Base-by-base conservation (phyloP, 2,113 vertebrate genomes). In the Protomyctophum bolini region DNA sequence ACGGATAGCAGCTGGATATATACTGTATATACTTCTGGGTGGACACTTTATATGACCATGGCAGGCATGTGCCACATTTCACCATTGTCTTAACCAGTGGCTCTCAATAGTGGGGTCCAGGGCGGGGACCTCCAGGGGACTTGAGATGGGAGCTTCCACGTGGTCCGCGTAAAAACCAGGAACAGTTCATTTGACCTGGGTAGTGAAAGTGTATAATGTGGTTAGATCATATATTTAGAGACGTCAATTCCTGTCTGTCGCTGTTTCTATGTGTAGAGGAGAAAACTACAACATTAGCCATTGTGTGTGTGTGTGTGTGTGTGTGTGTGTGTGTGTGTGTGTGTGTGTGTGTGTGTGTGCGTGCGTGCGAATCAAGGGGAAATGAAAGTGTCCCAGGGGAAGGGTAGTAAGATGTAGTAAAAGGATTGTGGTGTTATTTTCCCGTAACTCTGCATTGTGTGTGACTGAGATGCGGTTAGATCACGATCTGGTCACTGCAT, bases 1-100 rank as follows among this genome's bases (percentile, higher is more conserved):
- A 79, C 82, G 78, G 65, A 54, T 65, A 67, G 14, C 77, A 76
- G 82, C 73, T 72, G 83, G 66, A 41, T 41, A 41, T 41, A 41
- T 3, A 41, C 33, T 41, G 2, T 3, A 6, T 41, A 6, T 41
- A 41, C 21, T 21, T 21, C 6, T 1, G 6, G 10, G 33, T 11
- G 15, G 69, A 48, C 64, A 61, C 46, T 71, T 72, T 55, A 41
- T 41, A 41, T 41, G 4, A 41, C 33, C 33, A 41, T 41, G 33
- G 62, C 71, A 1, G n/a, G n/a, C n/a, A 56, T 49, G 59, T 1
- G 47, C 15, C 58, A 68, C 70, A 68, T 63, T 55, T 75, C 66
- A 15, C 48, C 15, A 33, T 62, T 73, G 51, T 82, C 69, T 69
- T 41, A 51, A 64, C 28, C 68, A 48, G n/a, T 10, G 12, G 46